Evolutionary conservation across 2,113 vertebrate genomes (phyloP).

Genomic region (Diglossa brunneiventris): DNA sequence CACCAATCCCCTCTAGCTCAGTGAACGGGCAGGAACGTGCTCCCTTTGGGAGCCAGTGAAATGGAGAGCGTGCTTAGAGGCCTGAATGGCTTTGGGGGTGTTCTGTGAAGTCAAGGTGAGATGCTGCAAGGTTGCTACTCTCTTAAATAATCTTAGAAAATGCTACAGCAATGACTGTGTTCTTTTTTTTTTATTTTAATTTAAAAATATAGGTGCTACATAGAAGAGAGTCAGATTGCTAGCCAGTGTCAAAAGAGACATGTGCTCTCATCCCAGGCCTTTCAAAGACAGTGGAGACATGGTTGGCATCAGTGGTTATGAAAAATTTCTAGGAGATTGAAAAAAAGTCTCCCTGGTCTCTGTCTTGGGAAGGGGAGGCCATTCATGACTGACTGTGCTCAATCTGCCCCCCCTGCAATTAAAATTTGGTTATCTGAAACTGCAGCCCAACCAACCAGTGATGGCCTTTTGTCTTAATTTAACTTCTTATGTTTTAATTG

Average conservation of each 20-base stretch:
- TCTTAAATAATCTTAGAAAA: neutral
- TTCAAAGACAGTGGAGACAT: neutral
- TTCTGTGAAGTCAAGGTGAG: neutral
- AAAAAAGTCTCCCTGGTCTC: neutral
- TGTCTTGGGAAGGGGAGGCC: neutral
- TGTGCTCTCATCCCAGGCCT: neutral
- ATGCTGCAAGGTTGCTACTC: neutral
- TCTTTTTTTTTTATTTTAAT: too few species aligned
- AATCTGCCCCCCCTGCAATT: neutral
- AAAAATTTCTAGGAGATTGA: neutral
- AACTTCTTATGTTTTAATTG: neutral
- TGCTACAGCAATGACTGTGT: neutral
- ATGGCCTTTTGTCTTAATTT: neutral
- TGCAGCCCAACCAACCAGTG: neutral
- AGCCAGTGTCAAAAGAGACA: neutral
- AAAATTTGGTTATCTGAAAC: neutral
- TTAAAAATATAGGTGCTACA: fast-evolving
- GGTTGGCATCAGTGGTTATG: neutral
- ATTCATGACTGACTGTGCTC: neutral
- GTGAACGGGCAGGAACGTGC: neutral
- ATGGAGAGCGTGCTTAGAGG: neutral
- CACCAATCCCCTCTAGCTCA: too few species aligned
- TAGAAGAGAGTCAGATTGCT: neutral
- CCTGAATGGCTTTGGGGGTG: neutral
- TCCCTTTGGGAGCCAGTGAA: neutral